These are phyloP conservation scores for Paralichthys olivaceus DNA, from an alignment of 2,113 vertebrate species.

Conservation along the genomic window DNA sequence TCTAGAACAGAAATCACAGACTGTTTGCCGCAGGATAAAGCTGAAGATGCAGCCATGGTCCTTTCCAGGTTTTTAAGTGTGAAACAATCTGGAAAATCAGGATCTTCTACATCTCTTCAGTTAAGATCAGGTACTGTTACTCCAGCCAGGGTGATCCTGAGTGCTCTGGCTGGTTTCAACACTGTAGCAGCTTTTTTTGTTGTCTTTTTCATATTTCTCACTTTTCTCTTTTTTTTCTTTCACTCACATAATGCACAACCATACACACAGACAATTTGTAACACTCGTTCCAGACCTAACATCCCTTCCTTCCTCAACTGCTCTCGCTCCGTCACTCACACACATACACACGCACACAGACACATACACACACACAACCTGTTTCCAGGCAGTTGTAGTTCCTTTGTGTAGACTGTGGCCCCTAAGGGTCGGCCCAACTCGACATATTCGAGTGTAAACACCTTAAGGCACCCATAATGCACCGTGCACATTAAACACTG, in stretches of 20 bases:
- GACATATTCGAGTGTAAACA: conserved; percentile 80
- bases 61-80: conserved; percentile 34
- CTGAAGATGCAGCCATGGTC: conserved; percentile 30
- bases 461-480: conserved; percentile 88
- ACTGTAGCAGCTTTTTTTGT: conserved; percentile 81
- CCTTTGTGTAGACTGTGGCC: conserved; percentile 78
- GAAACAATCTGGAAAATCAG: conserved; percentile 34
- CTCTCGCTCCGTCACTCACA: conserved; percentile 4
- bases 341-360: conserved; percentile 40
- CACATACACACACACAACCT: conserved; percentile 24
- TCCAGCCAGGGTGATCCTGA: conserved; percentile 75
- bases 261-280: conserved; percentile 43
- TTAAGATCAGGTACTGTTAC: conserved; percentile 73
- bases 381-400: conserved; percentile 81
- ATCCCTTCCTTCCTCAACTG: conserved; percentile 42
- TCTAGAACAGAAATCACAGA: conserved; percentile 26
- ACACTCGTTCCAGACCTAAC: conserved; percentile 75
- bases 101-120: conserved; percentile 43
- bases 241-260: conserved; percentile 40
- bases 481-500: conserved; percentile 74
- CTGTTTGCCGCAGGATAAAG: conserved; percentile 55
- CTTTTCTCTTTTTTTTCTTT: conserved; percentile 37
- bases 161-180: conserved; percentile 72
- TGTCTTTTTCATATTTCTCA: conserved; percentile 58
- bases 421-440: conserved; percentile 73